Evolutionary conservation across 2,113 vertebrate genomes (phyloP).

Genomic region (Chionomys nivalis): DNA sequence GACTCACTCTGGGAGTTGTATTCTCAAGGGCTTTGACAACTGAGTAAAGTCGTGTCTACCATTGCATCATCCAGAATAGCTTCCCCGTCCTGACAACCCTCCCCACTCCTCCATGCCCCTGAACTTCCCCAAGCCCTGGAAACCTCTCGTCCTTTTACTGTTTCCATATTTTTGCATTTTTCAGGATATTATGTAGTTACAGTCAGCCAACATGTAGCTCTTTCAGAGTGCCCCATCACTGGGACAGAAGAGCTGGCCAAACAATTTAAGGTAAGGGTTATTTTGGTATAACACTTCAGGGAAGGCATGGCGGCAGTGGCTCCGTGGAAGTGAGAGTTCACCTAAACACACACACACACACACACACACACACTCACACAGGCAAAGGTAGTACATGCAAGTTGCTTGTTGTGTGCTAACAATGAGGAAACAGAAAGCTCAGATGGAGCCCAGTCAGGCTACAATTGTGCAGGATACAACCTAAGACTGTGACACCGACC

Average conservation of each 20-base stretch:
- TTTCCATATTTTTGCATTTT: neutral
- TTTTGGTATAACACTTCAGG: neutral
- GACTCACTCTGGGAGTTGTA: neutral
- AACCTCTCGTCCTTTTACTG: neutral
- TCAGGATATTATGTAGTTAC: neutral
- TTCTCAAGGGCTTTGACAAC: neutral
- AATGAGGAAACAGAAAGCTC: neutral
- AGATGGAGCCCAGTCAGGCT: neutral
- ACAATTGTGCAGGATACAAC: too few species aligned
- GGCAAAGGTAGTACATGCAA: neutral
- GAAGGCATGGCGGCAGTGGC: neutral
- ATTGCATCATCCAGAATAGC: neutral
- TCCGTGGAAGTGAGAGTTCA: too few species aligned
- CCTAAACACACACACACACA: neutral
- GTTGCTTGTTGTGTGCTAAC: neutral
- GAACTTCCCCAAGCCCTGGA: neutral
- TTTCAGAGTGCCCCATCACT: neutral
- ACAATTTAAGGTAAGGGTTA: neutral
- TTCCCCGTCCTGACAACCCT: neutral
- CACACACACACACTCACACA: neutral
- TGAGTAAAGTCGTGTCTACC: rapidly evolving
- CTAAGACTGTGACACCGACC: too few species aligned
- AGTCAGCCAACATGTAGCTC: neutral
- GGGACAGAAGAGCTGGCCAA: neutral
- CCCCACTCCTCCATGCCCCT: neutral